Conservation (phyloP, 2,888 invertebrate species). For the Pteria penguin region DNA sequence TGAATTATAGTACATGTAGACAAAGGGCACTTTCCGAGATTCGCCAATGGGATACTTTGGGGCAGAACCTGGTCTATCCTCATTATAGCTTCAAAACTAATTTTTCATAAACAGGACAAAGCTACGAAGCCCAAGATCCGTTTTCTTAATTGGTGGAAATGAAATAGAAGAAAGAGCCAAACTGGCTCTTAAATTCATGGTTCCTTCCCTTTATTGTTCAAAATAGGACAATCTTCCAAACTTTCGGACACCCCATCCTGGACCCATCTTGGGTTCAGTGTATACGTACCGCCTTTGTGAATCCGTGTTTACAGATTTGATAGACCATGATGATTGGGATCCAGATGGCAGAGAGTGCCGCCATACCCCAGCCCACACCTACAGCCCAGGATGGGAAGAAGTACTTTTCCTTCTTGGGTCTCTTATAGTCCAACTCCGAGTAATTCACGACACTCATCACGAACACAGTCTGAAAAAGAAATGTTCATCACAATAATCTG, state of each 20-base stretch:
- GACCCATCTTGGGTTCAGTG: no score
- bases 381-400: constrained; percentile 81
- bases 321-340: constrained; percentile 74
- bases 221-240: not conserved
- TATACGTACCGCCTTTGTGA: constrained; percentile 54
- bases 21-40: no score
- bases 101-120: no score
- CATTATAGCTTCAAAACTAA: no score
- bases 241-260: not conserved
- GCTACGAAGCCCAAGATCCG: no score
- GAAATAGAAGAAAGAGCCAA: not conserved
- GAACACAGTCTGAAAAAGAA: constrained; percentile 71
- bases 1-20: no score
- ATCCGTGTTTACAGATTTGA: constrained; percentile 62
- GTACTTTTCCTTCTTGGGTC: constrained; percentile 80
- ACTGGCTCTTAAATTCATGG: not conserved
- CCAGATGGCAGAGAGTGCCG: constrained; percentile 72
- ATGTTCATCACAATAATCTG: no score
- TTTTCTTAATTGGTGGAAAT: not conserved
- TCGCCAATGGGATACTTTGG: no score
- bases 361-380: constrained; percentile 76
- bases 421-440: constrained; percentile 74
- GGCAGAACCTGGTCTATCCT: no score
- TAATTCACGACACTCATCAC: constrained; percentile 74
- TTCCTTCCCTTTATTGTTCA: not conserved